A percentile compares a stretch with the other conserved stretches of the same genome.
phyloP scores from a whole-genome alignment of 2,888 invertebrate species.

The Apodemia zela region DNA sequence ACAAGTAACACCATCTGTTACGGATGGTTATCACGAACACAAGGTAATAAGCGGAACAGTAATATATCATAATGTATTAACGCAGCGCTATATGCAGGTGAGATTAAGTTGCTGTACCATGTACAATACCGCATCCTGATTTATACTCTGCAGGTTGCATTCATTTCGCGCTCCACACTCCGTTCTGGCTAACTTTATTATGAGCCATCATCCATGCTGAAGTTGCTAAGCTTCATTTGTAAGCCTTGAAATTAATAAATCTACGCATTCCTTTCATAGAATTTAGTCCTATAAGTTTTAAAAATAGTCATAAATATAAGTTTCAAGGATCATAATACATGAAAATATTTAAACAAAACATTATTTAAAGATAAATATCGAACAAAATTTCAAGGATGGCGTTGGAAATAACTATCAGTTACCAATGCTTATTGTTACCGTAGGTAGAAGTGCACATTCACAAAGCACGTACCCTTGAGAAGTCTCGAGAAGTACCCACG shows the following conservation, averaged over 20 bases:
- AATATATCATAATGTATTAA: conserved; percentile 13
- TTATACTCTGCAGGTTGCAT: conserved; percentile 43
- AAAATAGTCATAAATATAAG: too few relatives aligned
- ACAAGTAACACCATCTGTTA: conserved; percentile 12
- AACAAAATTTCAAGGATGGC: too few relatives aligned
- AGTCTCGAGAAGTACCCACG: too few relatives aligned
- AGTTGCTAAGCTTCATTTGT: conserved; percentile 8
- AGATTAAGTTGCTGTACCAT: conserved; percentile 52
- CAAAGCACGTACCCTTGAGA: too few relatives aligned
- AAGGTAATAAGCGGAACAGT: conserved; percentile 10
- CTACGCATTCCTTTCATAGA: background rate
- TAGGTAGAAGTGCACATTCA: too few relatives aligned
- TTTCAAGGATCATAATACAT: too few relatives aligned
- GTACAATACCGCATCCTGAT: conserved; percentile 50
- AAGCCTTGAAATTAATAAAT: background rate
- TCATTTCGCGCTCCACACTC: conserved; percentile 27
- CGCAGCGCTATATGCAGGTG: conserved; percentile 35
- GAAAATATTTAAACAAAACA: too few relatives aligned
- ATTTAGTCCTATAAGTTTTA: too few relatives aligned
- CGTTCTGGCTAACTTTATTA: conserved; percentile 8
- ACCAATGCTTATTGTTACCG: too few relatives aligned
- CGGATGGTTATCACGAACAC: conserved; percentile 1
- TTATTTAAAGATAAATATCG: too few relatives aligned
- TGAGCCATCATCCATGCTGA: conserved; percentile 5
- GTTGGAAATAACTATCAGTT: too few relatives aligned